Base-by-base conservation (phyloP, 37 sponge, comb jelly and placozoan genomes). In the Ianthella basta region DNA sequence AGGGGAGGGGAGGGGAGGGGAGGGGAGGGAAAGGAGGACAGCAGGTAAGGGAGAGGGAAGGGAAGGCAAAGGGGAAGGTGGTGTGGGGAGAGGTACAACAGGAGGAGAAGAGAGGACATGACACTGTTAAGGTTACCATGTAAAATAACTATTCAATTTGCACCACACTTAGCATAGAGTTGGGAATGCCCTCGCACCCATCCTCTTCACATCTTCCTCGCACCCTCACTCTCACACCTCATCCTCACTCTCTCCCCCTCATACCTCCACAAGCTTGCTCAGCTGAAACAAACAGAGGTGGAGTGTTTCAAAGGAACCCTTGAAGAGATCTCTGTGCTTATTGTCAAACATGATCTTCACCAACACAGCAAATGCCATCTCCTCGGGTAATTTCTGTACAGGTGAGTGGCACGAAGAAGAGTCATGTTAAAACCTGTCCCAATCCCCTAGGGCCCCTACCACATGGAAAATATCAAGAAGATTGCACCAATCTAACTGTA, bases 271-370 rank as follows among this genome's bases (percentile, higher is more conserved):
- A 24, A 97, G 84, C 64, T 84, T 84, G 40, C 93, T 92, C 41
- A 97, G 83, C 56, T 93, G 91, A 78, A 70, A 97, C 54, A 95
- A 90, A 84, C 87, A 91, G 80, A 93, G 85, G 61, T 95, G 94
- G 1, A 97, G 91, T 68, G 80, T 25, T 6, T 83, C 59, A 53
- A 93, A 90, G 80, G 90, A 89, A 38, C 90, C 59, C 84, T 92
- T 96, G 90, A 98, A 98, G 73, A 98, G 61, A 25, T 98, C 92
- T 24, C 99, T 54, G 56, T 97, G 94, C 34, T 79, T 87, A 65
- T 98, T 94, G 60, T 91, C 78, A 83, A 86, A 95, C 97, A 98
- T 96, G 75, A 98, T 88, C 82, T 97, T 94, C 56, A 97, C 93
- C 64, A 98, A 73, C 32, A 96, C 89, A 64, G 90, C 85, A 73